These are phyloP conservation scores for Anolis carolinensis DNA, from an alignment of 2,113 vertebrate genomes.

Conservation along the genomic window DNA sequence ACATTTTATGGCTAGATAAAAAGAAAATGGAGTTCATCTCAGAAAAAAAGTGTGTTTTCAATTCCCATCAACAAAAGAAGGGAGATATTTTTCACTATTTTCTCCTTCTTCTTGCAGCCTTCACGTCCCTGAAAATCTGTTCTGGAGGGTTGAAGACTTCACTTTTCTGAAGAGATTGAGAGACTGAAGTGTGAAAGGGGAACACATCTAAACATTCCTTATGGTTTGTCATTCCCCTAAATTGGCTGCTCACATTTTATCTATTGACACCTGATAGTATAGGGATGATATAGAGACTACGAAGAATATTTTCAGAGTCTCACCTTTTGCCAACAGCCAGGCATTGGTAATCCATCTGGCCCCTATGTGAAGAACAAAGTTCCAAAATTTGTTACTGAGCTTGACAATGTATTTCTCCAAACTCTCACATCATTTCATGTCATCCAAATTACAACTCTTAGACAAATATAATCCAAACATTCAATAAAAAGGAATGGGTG, in stretches of 20 bases:
- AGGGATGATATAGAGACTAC: background rate
- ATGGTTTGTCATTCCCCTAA: background rate
- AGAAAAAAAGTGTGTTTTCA: background rate
- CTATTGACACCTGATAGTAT: background rate
- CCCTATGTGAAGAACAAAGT: conserved; percentile 80
- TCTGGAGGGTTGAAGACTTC: background rate
- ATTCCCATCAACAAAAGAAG: background rate
- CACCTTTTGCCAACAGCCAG: conserved; percentile 99
- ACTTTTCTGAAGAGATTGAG: background rate
- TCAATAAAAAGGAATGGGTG: conserved; percentile 24
- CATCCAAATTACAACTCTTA: conserved; percentile 21
- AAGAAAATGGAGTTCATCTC: too few species aligned
- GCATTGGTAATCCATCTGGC: conserved; percentile 98
- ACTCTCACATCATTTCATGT: conserved; percentile 18
- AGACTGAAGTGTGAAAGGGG: background rate
- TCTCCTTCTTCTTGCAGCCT: background rate
- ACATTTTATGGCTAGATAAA: background rate
- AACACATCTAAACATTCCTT: background rate
- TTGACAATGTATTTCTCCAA: conserved; percentile 26
- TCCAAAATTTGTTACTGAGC: conserved; percentile 28
- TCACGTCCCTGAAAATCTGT: background rate
- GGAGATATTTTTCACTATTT: background rate
- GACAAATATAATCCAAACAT: conserved; percentile 45
- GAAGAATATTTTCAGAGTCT: conserved; percentile 34
- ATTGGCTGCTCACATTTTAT: background rate